These are phyloP conservation scores for Argyresthia albistria DNA, from an alignment of 2,888 invertebrate genomes.

Conservation along the genomic window DNA sequence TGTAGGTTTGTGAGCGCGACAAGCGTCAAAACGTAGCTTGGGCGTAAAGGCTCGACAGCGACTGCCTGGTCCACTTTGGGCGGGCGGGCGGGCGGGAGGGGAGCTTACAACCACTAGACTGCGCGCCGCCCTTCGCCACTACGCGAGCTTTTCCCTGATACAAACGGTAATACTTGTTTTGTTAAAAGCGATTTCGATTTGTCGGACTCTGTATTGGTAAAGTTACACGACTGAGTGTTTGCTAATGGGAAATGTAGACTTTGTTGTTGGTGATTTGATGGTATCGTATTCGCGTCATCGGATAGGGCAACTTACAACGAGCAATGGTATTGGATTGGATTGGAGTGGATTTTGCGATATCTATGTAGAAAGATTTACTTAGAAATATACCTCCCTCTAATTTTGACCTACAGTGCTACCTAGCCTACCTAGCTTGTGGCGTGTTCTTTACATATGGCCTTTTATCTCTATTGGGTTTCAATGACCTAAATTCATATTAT, in stretches of 20 bases:
- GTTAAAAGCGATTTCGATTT: slow-evolving; percentile 70
- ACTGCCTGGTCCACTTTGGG: slow-evolving; percentile 23
- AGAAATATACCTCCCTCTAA: no score
- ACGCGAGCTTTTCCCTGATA: slow-evolving; percentile 25
- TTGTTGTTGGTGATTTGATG: background rate
- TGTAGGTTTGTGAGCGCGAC: slow-evolving; percentile 19
- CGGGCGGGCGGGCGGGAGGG: slow-evolving; percentile 49
- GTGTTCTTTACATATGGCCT: no score
- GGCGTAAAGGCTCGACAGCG: slow-evolving; percentile 38
- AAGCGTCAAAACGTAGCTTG: slow-evolving; percentile 32
- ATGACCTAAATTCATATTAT: no score
- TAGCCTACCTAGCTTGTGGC: no score
- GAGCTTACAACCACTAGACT: slow-evolving; percentile 28
- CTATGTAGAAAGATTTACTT: no score
- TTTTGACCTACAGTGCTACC: no score
- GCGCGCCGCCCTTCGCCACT: slow-evolving; percentile 42
- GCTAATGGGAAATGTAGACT: background rate
- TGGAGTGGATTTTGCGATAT: no score
- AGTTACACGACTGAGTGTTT: slow-evolving; percentile 28
- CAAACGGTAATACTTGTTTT: slow-evolving; percentile 72
- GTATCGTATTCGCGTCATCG: background rate
- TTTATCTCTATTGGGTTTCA: no score
- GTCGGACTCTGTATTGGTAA: slow-evolving; percentile 63
- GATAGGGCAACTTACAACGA: no score
- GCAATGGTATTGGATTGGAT: no score